These are phyloP conservation scores for Crax fasciolata DNA, from an alignment of 2,797 vertebrate species.

Conservation along the genomic window DNA sequence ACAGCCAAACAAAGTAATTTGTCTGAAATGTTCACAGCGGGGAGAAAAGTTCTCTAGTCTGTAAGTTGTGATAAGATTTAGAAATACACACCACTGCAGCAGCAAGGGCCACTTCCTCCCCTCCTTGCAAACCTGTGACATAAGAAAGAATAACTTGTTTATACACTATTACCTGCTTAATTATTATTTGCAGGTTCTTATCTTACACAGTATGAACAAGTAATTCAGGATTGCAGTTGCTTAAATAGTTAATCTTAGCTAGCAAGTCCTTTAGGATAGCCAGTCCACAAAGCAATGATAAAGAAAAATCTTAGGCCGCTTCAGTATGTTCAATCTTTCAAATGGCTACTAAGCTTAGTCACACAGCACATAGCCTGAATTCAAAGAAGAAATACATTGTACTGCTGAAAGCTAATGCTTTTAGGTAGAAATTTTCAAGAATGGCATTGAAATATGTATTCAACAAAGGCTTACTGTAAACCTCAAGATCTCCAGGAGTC, in stretches of 20 bases:
- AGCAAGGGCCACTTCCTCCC: conserved; percentile 57
- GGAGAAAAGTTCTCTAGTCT: neutral
- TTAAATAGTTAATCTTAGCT: neutral
- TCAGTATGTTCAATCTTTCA: neutral
- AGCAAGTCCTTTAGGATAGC: neutral
- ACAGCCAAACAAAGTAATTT: neutral
- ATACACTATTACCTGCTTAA: neutral
- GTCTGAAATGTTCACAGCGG: neutral
- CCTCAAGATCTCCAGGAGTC: neutral
- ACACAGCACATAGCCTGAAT: neutral
- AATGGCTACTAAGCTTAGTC: neutral
- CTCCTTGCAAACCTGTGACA: conserved; percentile 54
- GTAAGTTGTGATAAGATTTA: neutral
- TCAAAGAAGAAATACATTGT: accelerated
- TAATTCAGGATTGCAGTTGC: neutral
- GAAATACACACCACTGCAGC: conserved; percentile 39
- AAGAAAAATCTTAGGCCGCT: neutral
- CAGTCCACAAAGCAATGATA: neutral
- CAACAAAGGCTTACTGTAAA: neutral
- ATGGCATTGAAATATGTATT: neutral
- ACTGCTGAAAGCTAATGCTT: neutral
- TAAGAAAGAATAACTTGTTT: neutral
- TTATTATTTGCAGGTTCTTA: neutral
- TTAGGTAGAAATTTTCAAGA: neutral
- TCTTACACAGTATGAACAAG: neutral